These are phyloP conservation scores for Achatina immaculata DNA, from an alignment of 1,140 invertebrate genomes.

Conservation along the genomic window DNA sequence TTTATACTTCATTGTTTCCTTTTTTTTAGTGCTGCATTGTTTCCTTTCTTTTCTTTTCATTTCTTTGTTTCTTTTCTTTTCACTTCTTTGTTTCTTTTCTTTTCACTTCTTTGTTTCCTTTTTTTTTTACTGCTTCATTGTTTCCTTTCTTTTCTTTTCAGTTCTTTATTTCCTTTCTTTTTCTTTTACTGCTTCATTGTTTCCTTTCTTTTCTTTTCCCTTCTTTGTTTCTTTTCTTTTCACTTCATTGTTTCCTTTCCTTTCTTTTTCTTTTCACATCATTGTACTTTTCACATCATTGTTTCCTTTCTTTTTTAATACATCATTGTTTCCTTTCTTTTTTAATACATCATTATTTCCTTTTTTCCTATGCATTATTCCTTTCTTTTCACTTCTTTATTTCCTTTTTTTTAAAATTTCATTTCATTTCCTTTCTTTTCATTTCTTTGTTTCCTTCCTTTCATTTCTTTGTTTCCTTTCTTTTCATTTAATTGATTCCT, in stretches of 20 bases:
- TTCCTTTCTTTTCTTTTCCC: not conserved
- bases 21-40: not conserved
- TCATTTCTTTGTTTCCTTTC: no score
- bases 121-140: not conserved
- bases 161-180: constrained; percentile 5
- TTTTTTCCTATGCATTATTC: not conserved
- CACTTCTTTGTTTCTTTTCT: constrained; percentile 2
- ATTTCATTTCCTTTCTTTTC: not conserved
- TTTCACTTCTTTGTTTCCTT: not conserved
- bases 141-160: not conserved
- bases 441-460: not conserved
- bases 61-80: not conserved
- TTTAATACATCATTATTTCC: not conserved
- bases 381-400: not conserved
- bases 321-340: not conserved
- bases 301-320: not conserved
- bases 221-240: not conserved
- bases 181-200: not conserved
- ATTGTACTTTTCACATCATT: not conserved
- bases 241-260: not conserved
- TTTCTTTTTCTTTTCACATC: not conserved
- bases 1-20: not conserved
- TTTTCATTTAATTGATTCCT: no score
- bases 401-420: not conserved
- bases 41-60: not conserved